Conservation (phyloP, 2,888 invertebrate species). For the Taenaris catops region DNA sequence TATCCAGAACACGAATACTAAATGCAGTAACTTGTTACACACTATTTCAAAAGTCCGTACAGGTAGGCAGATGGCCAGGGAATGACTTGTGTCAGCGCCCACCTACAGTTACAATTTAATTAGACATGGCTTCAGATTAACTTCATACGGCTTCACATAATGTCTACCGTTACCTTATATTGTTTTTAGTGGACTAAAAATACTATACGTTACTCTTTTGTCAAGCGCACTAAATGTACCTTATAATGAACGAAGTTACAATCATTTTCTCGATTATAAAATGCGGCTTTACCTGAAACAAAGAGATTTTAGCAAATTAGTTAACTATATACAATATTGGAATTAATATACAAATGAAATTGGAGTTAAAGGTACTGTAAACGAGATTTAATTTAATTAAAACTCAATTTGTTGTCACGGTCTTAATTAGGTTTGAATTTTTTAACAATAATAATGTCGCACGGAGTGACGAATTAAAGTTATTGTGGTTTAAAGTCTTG, state of each 20-base stretch:
- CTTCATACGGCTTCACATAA: constrained; percentile 65
- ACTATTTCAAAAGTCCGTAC: constrained; percentile 45
- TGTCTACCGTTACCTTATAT: constrained; percentile 71
- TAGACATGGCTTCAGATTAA: constrained; percentile 78
- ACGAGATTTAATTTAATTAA: constrained; percentile 1
- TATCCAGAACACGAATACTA: too few species aligned
- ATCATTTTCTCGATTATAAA: too few species aligned
- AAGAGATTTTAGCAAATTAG: constrained; percentile 50
- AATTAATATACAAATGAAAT: too few species aligned
- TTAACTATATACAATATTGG: too few species aligned
- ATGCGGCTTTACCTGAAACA: constrained; percentile 63
- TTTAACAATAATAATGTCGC: constrained; percentile 66
- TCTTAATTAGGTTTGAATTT: constrained; percentile 60
- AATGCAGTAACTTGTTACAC: too few species aligned
- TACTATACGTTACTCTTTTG: too few species aligned
- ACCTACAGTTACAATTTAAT: constrained; percentile 70
- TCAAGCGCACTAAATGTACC: too few species aligned
- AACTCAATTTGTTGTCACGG: constrained; percentile 58
- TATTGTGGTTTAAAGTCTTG: constrained; percentile 68
- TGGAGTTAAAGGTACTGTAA: neutral
- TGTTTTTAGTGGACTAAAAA: constrained; percentile 38
- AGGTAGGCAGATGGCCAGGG: constrained; percentile 41
- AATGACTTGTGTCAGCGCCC: constrained; percentile 52
- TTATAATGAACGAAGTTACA: too few species aligned
- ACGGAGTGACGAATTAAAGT: constrained; percentile 74